Evolutionary conservation across 2,113 vertebrate species (phyloP), one percentile per base, ranked within the genome.

Genomic region (Corythaeola cristata): DNA sequence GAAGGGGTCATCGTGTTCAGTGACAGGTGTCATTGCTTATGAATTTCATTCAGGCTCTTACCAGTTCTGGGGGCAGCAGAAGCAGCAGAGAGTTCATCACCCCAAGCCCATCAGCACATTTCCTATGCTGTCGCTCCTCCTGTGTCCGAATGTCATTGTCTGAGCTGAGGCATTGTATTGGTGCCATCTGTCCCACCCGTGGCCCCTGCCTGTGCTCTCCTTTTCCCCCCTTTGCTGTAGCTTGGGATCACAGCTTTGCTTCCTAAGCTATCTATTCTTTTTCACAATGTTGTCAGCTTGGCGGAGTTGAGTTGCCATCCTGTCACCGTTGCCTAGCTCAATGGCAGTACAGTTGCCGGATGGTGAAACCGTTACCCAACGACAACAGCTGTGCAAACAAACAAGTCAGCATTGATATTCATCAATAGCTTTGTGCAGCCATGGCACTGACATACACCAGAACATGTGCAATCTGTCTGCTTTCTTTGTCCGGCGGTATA

Each of bases 311-410:
- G 8, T 67, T 64, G 72, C 20, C 76, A 69, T 80, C 79, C 75
- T 27, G 32, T 49, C 71, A 8, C 41, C 1, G 0, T 64, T 64
- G 63, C 80, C 27, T 44, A 16, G 17, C 59, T 52, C 83, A 59
- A 4, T 0, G 12, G 59, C 47, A 3, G 67, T 32, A 3, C 8
- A 5, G 74, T 49, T 67, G 71, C 64, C 49, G 88, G 53, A 32
- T 2, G 11, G 80, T 4, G 15, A 71, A 85, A 17, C 45, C 0
- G 15, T 88, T 68, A 11, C 60, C 72, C 68, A 8, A 6, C 62
- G 23, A 20, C 17, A 49, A 3, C 93, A 96, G 93, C 95, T 95
- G 95, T 78, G 68, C 88, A 89, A 89, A 85, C 85, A 90, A 72
- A 87, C 94, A 62, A 85, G 90, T 64, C 83, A 17, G 86, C 84